Evolutionary conservation across 2,797 vertebrate genomes (phyloP), one percentile per base, ranked within the genome.

Genomic region (Pteronotus mesoamericanus): DNA sequence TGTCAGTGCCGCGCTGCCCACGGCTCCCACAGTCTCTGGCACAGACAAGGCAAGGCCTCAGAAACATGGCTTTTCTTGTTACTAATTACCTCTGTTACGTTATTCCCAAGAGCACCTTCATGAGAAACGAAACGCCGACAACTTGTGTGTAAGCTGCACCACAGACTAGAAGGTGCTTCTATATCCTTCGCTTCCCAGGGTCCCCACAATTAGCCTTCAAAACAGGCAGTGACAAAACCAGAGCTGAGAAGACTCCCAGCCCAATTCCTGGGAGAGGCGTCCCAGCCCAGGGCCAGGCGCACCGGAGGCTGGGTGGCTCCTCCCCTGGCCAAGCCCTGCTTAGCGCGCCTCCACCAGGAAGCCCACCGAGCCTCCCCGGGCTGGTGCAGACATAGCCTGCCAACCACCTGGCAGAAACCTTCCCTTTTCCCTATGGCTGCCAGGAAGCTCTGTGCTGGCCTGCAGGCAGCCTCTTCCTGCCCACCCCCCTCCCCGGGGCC

Each of bases 31-130:
- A 3, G 3, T 0, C n/a, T 6, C 0, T 9, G n/a, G n/a, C 9
- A 18, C 10, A 11, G 24, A 5, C n/a, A 22, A 39, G 16, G 32
- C 10, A 3, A 1, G 46, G 8, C 0, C 10, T 15, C 19, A 0
- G 12, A 44, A 22, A 1, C 0, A 0, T 0, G 3, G 29, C 21
- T 34, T 37, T 32, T 7, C 3, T 21, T 3, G 1, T 19, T 1
- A 24, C 18, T 1, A 0, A 46, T 14, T 0, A 19, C 1, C 4
- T 0, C 32, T 0, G 2, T 0, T 1, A 0, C 0, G 0, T 4
- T 2, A 6, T 10, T 39, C 37, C 21, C 2, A 15, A n/a, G 37
- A 42, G 11, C 2, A 4, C 39, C 72, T 9, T 34, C 0, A 57
- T 1, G 8, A 22, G 39, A 64, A 61, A 19, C 4, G 1, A 22